Conservation (phyloP, 2,797 vertebrate species). For the Aselliscus stoliczkanus region DNA sequence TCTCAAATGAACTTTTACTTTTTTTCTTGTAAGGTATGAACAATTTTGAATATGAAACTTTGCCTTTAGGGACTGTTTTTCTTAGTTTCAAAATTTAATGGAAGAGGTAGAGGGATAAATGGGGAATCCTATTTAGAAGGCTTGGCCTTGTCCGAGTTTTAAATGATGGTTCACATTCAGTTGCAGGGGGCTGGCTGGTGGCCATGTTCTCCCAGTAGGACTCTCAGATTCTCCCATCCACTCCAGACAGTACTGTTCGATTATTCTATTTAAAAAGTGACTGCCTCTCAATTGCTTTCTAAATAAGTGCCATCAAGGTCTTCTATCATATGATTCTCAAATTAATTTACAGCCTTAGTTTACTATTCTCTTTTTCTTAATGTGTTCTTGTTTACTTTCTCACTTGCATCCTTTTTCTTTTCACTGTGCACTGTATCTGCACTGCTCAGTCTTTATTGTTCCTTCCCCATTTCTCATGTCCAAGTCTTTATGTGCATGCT, state of each 20-base stretch:
- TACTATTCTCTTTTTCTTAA: neutral
- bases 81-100: neutral
- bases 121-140: neutral
- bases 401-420: neutral
- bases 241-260: neutral
- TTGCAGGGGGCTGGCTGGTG: neutral
- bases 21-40: neutral
- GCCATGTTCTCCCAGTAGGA: accelerated
- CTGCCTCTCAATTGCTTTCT: neutral
- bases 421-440: neutral
- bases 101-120: neutral
- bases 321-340: neutral
- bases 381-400: neutral
- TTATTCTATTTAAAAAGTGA: neutral
- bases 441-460: neutral
- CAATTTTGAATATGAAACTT: conserved; percentile 7
- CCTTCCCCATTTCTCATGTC: neutral
- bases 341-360: neutral
- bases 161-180: neutral
- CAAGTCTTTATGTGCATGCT: neutral
- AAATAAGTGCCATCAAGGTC: neutral
- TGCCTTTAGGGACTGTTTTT: neutral
- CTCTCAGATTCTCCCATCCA: neutral
- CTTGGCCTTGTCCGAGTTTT: neutral
- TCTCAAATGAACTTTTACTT: neutral